Evolutionary conservation across 2,797 vertebrate species (phyloP).

Genomic region (Gadopsis bispinosus): DNA sequence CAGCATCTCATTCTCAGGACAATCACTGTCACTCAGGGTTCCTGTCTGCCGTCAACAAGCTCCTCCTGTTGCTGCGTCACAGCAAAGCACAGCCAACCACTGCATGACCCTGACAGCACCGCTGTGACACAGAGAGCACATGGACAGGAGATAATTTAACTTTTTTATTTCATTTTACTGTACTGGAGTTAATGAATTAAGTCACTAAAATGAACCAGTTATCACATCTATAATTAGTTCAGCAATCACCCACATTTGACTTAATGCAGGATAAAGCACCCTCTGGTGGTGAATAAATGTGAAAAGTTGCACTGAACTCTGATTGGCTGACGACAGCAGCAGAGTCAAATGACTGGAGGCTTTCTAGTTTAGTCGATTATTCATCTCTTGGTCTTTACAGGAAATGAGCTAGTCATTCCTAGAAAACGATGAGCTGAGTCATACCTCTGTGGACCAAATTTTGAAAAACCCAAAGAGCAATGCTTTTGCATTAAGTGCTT

Average conservation of each 20-base stretch:
- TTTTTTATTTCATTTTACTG: too few species aligned
- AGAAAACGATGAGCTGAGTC: background rate
- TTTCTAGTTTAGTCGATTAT: background rate
- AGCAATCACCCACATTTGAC: background rate
- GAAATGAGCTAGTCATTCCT: background rate
- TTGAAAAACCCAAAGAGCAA: background rate
- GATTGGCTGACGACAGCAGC: constrained; percentile 10
- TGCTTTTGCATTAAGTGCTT: background rate
- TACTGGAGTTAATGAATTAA: too few species aligned
- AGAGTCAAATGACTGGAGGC: background rate
- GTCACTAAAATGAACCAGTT: too few species aligned
- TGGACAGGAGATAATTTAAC: background rate
- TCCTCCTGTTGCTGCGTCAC: background rate
- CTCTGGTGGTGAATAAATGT: constrained; percentile 24
- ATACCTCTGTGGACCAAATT: background rate
- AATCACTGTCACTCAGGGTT: background rate
- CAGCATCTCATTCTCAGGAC: accelerated
- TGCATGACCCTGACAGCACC: background rate
- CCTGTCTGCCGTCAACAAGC: background rate
- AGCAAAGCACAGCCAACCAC: background rate
- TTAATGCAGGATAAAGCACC: background rate
- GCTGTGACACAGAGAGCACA: background rate
- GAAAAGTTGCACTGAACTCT: background rate
- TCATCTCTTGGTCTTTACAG: background rate
- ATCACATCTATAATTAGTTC: background rate